Conservation (phyloP, 2,888 invertebrate species). For the Lycia hirtaria region DNA sequence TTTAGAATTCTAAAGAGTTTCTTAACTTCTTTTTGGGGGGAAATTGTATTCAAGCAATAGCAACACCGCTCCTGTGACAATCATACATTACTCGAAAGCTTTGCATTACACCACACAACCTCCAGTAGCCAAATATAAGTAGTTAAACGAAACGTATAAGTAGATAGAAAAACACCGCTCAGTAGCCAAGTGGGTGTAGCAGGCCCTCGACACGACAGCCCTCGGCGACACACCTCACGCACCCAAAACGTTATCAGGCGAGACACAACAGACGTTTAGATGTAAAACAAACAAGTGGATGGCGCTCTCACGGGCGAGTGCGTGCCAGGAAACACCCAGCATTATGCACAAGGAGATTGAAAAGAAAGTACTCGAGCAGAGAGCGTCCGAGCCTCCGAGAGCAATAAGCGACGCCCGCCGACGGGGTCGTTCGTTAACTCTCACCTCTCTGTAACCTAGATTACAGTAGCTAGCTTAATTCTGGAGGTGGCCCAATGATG, state of each 20-base stretch:
- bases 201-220: conserved; percentile 50
- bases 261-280: conserved; percentile 72
- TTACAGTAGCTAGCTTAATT: background rate
- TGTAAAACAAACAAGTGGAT: conserved; percentile 80
- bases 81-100: background rate
- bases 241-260: conserved; percentile 68
- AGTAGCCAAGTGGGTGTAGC: conserved; percentile 66
- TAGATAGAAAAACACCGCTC: conserved; percentile 57
- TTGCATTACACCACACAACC: background rate
- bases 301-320: conserved; percentile 70
- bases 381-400: conserved; percentile 78
- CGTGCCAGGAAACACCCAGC: conserved; percentile 74
- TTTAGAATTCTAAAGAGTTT: no score
- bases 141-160: conserved; percentile 18
- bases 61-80: background rate
- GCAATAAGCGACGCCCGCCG: conserved; percentile 80
- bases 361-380: conserved; percentile 79
- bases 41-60: no score
- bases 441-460: conserved; percentile 68
- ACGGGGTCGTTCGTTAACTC: conserved; percentile 77
- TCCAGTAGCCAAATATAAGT: conserved; percentile 33
- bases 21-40: no score
- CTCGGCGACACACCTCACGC: conserved; percentile 52
- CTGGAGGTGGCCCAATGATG: background rate
- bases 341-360: conserved; percentile 82